These are phyloP conservation scores for Radopholus similis DNA, from an alignment of 1,140 invertebrate species.

Conservation along the genomic window DNA sequence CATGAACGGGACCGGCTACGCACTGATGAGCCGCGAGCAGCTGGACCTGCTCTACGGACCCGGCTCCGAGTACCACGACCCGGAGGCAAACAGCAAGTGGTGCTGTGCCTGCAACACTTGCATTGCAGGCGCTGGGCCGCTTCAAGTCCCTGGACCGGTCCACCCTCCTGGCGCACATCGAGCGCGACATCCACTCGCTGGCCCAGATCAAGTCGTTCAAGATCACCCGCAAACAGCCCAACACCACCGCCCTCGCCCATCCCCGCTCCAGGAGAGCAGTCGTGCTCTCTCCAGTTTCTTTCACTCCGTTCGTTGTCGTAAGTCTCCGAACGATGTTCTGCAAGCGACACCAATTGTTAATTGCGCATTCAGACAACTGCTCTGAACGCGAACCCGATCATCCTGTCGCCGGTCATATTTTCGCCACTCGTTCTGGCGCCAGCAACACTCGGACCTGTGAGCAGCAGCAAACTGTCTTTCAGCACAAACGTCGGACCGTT, in stretches of 20 bases:
- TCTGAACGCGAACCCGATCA: constrained; percentile 16
- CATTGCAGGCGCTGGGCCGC: constrained; percentile 6
- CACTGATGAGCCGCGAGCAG: constrained; percentile 23
- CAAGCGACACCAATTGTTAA: neutral
- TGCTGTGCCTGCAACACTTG: neutral
- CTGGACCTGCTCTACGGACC: constrained; percentile 31
- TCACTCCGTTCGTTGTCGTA: constrained; percentile 34
- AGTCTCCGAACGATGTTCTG: neutral
- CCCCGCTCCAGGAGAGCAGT: constrained; percentile 19
- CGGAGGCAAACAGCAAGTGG: neutral
- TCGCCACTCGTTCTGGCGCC: constrained; percentile 37
- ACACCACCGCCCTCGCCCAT: neutral
- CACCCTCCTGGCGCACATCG: constrained; percentile 22
- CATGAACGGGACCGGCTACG: constrained; percentile 36
- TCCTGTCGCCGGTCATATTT: constrained; percentile 38
- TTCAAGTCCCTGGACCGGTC: constrained; percentile 18
- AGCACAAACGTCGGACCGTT: neutral
- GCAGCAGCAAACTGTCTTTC: neutral
- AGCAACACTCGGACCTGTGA: no score
- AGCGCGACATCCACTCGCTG: constrained; percentile 29
- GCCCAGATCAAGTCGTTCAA: constrained; percentile 34
- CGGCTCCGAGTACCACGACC: constrained; percentile 27
- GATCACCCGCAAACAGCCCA: constrained; percentile 16
- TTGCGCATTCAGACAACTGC: neutral
- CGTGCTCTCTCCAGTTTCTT: constrained; percentile 43